Evolutionary conservation across 2,113 vertebrate species (phyloP), one percentile per base, ranked within the genome.

Genomic region (Apeltes quadracus): DNA sequence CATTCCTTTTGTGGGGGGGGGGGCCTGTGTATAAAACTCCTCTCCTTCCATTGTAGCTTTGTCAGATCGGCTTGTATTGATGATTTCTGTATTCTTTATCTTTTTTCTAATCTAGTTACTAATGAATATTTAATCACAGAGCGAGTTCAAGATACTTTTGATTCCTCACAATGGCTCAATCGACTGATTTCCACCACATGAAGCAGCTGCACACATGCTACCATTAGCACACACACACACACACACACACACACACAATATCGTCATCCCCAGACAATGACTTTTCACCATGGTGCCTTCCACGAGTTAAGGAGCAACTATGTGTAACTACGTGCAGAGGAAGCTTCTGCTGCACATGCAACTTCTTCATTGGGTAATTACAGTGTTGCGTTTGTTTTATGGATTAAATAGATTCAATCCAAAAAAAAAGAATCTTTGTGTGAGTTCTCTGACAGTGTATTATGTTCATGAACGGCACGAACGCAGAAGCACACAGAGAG

Each of bases 381-480:
- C 2, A 18, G 58, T 29, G 18, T 57, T 57, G 8, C 13, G 7
- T 57, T 14, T 38, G 36, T 55, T 61, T 44, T 34, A 41, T 9
- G 43, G 62, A 65, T 63, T 48, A 22, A 23, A 66, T 43, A 29
- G 44, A 66, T 66, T 3, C 4, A 29, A 71, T 44, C 1, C 7
- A 53, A 7, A 54, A 53, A 22, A 27, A 18, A 1, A 34, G n/a
- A 34, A 1, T 34, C 32, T 29, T 38, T 39, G 61, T 14, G 57
- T 71, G 36, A 77, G 73, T 78, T 38, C 83, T 62, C 16, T 85
- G 79, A 85, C 66, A 72, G 75, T 10, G 34, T 50, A 67, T 66
- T 76, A 83, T 84, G 63, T 79, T 87, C 78, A 78, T 4, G 12
- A 53, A 23, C 72, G 55, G 58, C 39, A 9, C 57, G 76, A 71